Conservation (phyloP, 2,113 vertebrate species). For the Gadus chalcogrammus region DNA sequence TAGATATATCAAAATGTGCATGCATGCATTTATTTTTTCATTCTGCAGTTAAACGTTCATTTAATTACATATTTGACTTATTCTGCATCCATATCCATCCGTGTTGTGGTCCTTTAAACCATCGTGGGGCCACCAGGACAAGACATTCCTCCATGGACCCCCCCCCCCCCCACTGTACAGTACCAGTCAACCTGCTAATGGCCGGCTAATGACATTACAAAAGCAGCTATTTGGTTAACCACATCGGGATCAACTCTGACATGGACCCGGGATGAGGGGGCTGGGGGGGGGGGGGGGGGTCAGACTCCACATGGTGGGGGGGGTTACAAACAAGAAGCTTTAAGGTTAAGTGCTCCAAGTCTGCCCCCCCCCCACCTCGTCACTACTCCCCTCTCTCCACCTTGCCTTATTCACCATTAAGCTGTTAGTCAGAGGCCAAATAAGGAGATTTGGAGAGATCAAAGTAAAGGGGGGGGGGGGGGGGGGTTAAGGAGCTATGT, state of each 20-base stretch:
- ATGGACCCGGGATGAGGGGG: slow-evolving; percentile 36
- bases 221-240: slow-evolving; percentile 51
- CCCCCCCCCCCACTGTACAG: slow-evolving; percentile 54
- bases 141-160: slow-evolving; percentile 30
- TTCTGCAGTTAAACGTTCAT: slow-evolving; percentile 49
- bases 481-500: slow-evolving; percentile 16
- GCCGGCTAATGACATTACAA: slow-evolving; percentile 62
- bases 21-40: slow-evolving; percentile 15
- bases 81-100: slow-evolving; percentile 30
- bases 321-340: slow-evolving; percentile 67
- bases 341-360: slow-evolving; percentile 50
- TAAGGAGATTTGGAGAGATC: slow-evolving; percentile 72
- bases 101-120: slow-evolving; percentile 53
- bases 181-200: slow-evolving; percentile 53
- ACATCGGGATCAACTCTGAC: slow-evolving; percentile 57
- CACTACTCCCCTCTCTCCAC: slow-evolving; percentile 20
- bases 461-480: slow-evolving; percentile 59
- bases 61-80: slow-evolving; percentile 29
- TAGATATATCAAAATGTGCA: background rate
- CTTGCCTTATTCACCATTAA: slow-evolving; percentile 42
- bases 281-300: background rate
- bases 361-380: background rate
- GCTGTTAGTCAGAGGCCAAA: slow-evolving; percentile 65
- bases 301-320: slow-evolving; percentile 71
- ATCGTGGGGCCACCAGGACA: slow-evolving; percentile 41